Percentiles rank a stretch among this genome's conserved stretches.
Evolutionary conservation across 1,140 invertebrate species (phyloP).

Genomic region (Phymorhynchus buccinoides): DNA sequence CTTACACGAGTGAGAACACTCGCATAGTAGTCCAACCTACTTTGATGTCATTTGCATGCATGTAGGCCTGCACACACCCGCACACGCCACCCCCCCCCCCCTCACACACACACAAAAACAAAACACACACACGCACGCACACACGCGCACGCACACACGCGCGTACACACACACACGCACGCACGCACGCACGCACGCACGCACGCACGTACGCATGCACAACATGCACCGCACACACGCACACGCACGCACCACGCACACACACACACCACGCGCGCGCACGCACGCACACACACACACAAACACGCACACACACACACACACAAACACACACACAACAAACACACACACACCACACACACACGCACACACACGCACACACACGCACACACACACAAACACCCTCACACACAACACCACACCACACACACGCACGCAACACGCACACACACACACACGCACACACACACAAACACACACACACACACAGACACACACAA

Average conservation of each 20-base stretch:
- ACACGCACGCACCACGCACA: neutral
- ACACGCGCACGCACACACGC: neutral
- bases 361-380: too few species aligned
- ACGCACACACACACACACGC: too few species aligned
- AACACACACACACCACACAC: too few species aligned
- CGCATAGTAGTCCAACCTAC: too few species aligned
- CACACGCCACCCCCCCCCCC: neutral
- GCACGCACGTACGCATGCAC: too few species aligned
- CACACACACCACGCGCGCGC: too few species aligned
- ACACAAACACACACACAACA: neutral
- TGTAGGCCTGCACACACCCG: neutral
- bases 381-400: too few species aligned
- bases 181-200: neutral
- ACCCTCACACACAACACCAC: too few species aligned
- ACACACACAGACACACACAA: too few species aligned
- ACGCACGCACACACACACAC: neutral
- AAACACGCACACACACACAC: conserved; percentile 1
- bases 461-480: too few species aligned
- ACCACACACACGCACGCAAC: too few species aligned
- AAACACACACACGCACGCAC: neutral
- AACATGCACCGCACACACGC: neutral
- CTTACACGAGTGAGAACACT: too few species aligned
- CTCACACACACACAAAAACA: neutral
- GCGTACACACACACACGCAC: neutral
- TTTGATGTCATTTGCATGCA: neutral